Evolutionary conservation across 1,140 invertebrate species (phyloP).

Genomic region (Penaeus indicus): DNA sequence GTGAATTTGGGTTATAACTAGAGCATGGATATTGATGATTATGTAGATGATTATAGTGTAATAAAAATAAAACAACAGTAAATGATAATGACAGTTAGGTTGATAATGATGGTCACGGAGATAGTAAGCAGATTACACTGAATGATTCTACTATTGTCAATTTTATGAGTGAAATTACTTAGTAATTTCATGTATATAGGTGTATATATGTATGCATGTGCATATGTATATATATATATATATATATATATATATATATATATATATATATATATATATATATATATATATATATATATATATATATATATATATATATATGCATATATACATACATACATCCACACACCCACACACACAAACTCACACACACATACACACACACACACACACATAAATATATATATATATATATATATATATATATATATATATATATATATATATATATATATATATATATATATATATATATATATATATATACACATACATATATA

Average conservation of each 20-base stretch:
- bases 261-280: constrained; percentile 25
- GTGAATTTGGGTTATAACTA: too few relatives aligned
- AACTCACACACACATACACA: background rate
- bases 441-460: constrained; percentile 22
- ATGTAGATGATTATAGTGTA: too few relatives aligned
- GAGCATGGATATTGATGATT: too few relatives aligned
- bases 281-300: constrained; percentile 14
- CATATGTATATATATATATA: constrained; percentile 28
- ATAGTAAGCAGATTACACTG: too few relatives aligned
- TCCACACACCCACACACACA: too few relatives aligned
- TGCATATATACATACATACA: background rate
- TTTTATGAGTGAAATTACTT: too few relatives aligned
- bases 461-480: constrained; percentile 16
- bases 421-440: constrained; percentile 2
- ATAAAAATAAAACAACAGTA: too few relatives aligned
- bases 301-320: background rate
- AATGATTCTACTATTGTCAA: too few relatives aligned
- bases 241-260: constrained; percentile 6
- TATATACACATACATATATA: constrained; percentile 13
- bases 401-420: constrained; percentile 20
- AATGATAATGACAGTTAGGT: too few relatives aligned
- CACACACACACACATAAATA: background rate
- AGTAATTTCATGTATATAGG: background rate
- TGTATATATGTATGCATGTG: background rate
- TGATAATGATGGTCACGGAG: too few relatives aligned